Evolutionary conservation across 2,113 vertebrate genomes (phyloP).

Genomic region (Cranoglanis bouderius): DNA sequence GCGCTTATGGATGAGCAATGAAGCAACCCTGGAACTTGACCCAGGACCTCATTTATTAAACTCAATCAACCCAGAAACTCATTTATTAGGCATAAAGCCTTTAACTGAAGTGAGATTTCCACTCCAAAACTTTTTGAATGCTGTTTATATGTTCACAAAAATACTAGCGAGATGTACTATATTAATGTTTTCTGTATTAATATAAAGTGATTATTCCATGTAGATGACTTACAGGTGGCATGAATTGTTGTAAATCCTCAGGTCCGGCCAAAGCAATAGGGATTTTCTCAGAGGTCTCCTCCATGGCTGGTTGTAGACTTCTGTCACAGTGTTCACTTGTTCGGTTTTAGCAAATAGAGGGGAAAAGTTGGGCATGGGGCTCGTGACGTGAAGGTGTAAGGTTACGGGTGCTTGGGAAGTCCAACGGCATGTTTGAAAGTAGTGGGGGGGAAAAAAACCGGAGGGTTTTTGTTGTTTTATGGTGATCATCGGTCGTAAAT

Average conservation of each 20-base stretch:
- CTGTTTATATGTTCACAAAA: neutral
- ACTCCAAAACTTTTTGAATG: neutral
- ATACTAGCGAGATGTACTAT: neutral
- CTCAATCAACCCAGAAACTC: too few relatives aligned
- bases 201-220: neutral
- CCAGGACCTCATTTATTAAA: neutral
- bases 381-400: conserved; percentile 20
- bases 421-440: neutral
- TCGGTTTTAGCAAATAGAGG: conserved; percentile 25
- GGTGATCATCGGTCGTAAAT: neutral
- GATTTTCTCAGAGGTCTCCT: conserved; percentile 83
- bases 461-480: neutral
- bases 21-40: too few relatives aligned
- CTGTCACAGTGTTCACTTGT: conserved; percentile 45
- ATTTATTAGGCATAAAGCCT: neutral
- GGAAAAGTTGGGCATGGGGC: neutral
- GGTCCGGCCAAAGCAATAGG: conserved; percentile 84
- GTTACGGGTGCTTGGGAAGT: conserved; percentile 25
- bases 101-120: neutral
- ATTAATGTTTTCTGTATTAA: neutral
- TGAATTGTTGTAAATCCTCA: conserved; percentile 82
- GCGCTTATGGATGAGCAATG: neutral
- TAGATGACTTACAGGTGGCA: conserved; percentile 79
- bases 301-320: conserved; percentile 73
- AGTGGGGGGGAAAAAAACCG: neutral